phyloP scores from a whole-genome alignment of 2,888 invertebrate genomes.

The Ephialtes manifestator region DNA sequence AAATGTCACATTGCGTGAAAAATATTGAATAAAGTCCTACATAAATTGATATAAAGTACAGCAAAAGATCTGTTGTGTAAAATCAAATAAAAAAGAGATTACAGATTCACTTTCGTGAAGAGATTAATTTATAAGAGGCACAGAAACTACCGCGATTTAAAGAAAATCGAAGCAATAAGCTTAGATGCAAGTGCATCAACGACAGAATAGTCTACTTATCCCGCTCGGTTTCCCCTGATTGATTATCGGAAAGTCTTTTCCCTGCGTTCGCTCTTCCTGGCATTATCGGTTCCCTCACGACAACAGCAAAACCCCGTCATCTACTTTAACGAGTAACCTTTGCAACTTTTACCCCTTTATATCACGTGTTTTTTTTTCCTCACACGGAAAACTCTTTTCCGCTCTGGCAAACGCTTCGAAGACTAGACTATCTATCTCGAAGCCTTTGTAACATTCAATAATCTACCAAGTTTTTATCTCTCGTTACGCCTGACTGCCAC shows the following conservation, averaged over 20 bases:
- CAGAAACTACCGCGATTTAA: background rate
- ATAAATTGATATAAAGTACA: background rate
- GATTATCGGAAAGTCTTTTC: conserved; percentile 61
- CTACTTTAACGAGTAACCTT: conserved; percentile 58
- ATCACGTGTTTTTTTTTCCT: conserved; percentile 30
- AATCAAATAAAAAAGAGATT: background rate
- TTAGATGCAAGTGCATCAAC: background rate
- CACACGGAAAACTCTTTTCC: conserved; percentile 17
- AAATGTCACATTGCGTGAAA: too few species aligned
- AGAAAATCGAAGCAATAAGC: background rate
- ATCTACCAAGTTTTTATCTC: conserved; percentile 45
- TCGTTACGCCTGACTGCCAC: conserved; percentile 39
- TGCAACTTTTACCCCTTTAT: conserved; percentile 37
- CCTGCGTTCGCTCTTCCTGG: conserved; percentile 48
- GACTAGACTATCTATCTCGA: conserved; percentile 44
- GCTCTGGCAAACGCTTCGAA: conserved; percentile 33
- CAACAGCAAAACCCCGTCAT: conserved; percentile 28
- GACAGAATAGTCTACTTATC: background rate
- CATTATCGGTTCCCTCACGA: conserved; percentile 54
- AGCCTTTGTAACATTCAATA: conserved; percentile 56
- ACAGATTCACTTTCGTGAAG: background rate
- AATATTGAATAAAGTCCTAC: too few species aligned
- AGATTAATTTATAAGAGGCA: background rate
- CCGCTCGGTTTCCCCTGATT: conserved; percentile 21
- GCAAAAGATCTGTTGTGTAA: background rate